Conservation (phyloP, 2,113 vertebrate genomes). For the Sialia sialis region DNA sequence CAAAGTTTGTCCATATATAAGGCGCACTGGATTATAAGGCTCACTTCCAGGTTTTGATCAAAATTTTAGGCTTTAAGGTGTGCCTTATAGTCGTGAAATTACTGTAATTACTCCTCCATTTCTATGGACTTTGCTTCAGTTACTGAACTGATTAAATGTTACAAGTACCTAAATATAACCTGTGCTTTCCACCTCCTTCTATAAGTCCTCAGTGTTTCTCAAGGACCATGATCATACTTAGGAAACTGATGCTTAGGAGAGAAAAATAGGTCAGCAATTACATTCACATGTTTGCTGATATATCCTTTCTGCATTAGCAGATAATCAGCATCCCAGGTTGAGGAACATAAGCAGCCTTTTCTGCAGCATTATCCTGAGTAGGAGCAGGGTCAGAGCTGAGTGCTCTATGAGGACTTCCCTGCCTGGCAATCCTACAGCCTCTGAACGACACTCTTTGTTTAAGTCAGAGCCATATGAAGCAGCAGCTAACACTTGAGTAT, state of each 20-base stretch:
- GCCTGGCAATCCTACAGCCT: background rate
- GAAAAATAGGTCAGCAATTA: background rate
- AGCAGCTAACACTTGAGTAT: background rate
- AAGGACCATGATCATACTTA: background rate
- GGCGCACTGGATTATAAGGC: no score
- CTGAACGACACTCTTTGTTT: slow-evolving; percentile 36
- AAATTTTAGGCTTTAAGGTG: no score
- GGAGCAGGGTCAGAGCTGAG: background rate
- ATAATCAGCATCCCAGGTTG: background rate
- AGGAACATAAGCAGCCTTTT: background rate
- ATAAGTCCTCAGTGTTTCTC: background rate
- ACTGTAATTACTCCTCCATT: background rate
- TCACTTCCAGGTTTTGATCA: no score
- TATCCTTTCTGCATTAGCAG: background rate
- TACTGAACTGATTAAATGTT: background rate
- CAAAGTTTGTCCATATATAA: no score
- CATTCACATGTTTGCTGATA: background rate
- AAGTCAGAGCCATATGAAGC: background rate
- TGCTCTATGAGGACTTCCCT: background rate
- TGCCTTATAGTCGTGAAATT: no score
- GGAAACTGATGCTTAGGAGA: background rate
- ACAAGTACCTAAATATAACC: background rate
- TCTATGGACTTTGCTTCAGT: background rate
- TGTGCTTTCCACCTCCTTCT: background rate
- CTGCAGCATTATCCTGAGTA: background rate